A percentile compares a stretch with the other conserved stretches of the same genome.
phyloP scores from a whole-genome alignment of 2,113 vertebrate species.

The Istiophorus platypterus region DNA sequence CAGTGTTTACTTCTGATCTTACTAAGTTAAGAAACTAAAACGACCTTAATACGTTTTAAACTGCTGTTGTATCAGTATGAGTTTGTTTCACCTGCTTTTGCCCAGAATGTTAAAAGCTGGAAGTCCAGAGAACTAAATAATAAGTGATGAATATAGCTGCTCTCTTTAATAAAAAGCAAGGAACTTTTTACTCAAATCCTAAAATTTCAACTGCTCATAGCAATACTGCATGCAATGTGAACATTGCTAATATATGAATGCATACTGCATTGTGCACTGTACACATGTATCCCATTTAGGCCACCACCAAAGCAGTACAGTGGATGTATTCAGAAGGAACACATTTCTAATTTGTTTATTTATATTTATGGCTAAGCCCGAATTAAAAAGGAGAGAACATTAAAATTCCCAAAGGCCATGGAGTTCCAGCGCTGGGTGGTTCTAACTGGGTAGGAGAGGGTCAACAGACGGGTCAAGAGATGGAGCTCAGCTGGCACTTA shows the following conservation, averaged over 20 bases:
- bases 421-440: constrained; percentile 59
- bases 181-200: no score
- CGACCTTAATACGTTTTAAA: no score
- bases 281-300: not conserved
- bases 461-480: constrained; percentile 66
- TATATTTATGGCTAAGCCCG: constrained; percentile 11
- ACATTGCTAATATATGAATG: not conserved
- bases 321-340: not conserved
- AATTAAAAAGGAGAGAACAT: constrained; percentile 11
- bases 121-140: no score
- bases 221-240: not conserved
- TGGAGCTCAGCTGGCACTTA: constrained; percentile 72
- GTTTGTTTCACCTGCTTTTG: not conserved
- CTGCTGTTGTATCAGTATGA: not conserved
- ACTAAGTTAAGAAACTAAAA: no score
- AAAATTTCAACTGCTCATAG: no score
- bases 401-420: constrained; percentile 35
- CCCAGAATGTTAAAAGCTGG: no score
- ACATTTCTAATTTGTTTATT: constrained; percentile 21
- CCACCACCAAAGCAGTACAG: not conserved
- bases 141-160: no score
- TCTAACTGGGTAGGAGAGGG: constrained; percentile 65
- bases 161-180: no score
- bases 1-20: not conserved
- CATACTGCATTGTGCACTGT: no score